Evolutionary conservation across 2,797 vertebrate genomes (phyloP).

Genomic region (Sphenopsis melanotis): DNA sequence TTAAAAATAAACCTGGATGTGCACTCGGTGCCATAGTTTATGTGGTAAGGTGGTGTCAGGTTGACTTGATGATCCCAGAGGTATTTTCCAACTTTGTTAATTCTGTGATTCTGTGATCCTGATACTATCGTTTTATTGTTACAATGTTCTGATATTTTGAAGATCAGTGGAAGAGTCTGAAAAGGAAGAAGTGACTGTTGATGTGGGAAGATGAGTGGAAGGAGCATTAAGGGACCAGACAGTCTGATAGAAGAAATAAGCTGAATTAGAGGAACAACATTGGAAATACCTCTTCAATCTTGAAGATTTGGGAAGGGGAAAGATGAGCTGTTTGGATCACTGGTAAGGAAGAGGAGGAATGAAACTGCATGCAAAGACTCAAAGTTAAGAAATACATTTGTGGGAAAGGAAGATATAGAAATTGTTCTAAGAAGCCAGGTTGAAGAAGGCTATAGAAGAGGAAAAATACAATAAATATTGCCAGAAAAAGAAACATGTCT

Average conservation of each 20-base stretch:
- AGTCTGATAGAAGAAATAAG: neutral
- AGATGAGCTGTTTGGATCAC: neutral
- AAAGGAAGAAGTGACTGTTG: neutral
- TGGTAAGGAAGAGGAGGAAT: neutral
- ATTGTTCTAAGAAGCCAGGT: accelerated
- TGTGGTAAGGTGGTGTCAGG: neutral
- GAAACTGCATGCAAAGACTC: neutral
- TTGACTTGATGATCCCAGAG: neutral
- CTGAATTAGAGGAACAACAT: neutral
- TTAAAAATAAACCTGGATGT: neutral
- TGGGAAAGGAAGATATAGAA: neutral
- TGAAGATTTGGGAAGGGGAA: neutral
- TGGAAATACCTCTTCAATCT: neutral
- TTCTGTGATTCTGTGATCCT: neutral
- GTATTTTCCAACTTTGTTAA: neutral
- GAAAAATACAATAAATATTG: neutral
- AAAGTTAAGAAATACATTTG: neutral
- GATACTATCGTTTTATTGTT: neutral
- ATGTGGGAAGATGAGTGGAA: neutral
- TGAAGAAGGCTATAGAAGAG: neutral
- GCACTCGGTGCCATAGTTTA: neutral
- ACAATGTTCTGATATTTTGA: neutral
- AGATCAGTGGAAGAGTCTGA: neutral
- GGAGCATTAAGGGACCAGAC: neutral
- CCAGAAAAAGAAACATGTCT: neutral